Conservation (phyloP, 2,113 vertebrate species). For the Lethenteron camtschaticum region DNA sequence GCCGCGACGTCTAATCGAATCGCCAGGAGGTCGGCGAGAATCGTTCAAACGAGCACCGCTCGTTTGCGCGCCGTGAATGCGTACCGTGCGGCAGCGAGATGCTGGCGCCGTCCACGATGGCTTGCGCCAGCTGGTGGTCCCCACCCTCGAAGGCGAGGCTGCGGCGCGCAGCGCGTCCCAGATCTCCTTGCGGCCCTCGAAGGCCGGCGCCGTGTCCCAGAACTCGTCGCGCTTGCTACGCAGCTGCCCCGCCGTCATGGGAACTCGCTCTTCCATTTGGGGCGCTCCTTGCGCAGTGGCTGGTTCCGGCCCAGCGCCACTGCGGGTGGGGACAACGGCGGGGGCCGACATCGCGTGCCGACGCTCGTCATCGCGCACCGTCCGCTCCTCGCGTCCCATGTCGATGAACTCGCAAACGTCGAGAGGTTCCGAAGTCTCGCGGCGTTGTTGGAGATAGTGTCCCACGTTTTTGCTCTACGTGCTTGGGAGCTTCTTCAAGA, state of each 20-base stretch:
- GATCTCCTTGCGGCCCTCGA: slow-evolving; percentile 87
- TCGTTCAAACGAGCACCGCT: too few species aligned
- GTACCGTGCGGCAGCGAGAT: slow-evolving; percentile 75
- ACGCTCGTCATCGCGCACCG: too few species aligned
- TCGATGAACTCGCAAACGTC: too few species aligned
- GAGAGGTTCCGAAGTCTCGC: too few species aligned
- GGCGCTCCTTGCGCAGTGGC: slow-evolving; percentile 68
- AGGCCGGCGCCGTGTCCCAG: slow-evolving; percentile 83
- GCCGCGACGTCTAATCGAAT: too few species aligned
- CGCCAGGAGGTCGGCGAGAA: too few species aligned
- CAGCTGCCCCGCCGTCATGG: slow-evolving; percentile 78
- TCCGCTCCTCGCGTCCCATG: too few species aligned
- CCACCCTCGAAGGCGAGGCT: slow-evolving; percentile 56
- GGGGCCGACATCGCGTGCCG: too few species aligned
- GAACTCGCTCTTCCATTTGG: slow-evolving; percentile 87
- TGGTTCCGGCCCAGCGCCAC: slow-evolving; percentile 43
- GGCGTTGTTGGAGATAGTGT: too few species aligned
- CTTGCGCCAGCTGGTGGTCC: slow-evolving; percentile 72
- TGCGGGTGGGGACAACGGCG: not conserved
- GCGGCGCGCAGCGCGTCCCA: slow-evolving; percentile 89
- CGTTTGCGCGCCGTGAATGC: slow-evolving; percentile 8
- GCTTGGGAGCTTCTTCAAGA: too few species aligned
- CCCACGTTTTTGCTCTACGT: too few species aligned
- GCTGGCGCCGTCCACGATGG: slow-evolving; percentile 83
- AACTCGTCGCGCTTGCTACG: slow-evolving; percentile 85